These are phyloP conservation scores for Crocodylus rhombifer DNA, from an alignment of 2,797 vertebrate genomes.

Conservation along the genomic window DNA sequence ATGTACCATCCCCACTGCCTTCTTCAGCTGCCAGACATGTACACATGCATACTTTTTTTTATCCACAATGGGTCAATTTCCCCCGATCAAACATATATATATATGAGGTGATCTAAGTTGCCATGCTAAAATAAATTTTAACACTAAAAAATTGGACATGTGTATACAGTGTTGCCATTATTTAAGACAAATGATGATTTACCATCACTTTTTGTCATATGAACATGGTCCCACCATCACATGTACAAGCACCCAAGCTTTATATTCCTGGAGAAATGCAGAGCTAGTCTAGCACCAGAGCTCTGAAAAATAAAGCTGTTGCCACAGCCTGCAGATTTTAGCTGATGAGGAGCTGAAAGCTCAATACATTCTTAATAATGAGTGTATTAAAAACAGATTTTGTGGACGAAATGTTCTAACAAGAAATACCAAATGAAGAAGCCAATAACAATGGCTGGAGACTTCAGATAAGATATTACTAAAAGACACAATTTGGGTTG, in stretches of 20 bases:
- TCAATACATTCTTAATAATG: background rate
- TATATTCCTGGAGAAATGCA: background rate
- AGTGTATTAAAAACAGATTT: background rate
- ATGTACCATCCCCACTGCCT: too few species aligned
- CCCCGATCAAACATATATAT: too few species aligned
- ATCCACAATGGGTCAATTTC: too few species aligned
- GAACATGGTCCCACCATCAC: background rate
- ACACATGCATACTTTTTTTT: too few species aligned
- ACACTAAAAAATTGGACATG: too few species aligned
- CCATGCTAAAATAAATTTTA: too few species aligned
- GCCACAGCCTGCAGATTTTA: background rate
- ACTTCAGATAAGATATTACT: background rate
- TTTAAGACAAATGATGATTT: background rate
- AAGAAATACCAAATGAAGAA: background rate
- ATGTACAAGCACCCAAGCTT: constrained; percentile 40
- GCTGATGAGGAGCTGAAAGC: background rate
- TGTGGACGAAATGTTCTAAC: background rate
- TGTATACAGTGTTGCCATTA: background rate
- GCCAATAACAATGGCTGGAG: background rate
- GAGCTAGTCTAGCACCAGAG: background rate
- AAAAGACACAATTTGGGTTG: background rate
- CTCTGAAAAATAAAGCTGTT: background rate
- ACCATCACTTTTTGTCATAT: too few species aligned
- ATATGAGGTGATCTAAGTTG: too few species aligned
- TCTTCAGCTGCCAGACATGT: too few species aligned